Base-by-base conservation (phyloP, 2,888 invertebrate species). In the Abrostola triplasia region DNA sequence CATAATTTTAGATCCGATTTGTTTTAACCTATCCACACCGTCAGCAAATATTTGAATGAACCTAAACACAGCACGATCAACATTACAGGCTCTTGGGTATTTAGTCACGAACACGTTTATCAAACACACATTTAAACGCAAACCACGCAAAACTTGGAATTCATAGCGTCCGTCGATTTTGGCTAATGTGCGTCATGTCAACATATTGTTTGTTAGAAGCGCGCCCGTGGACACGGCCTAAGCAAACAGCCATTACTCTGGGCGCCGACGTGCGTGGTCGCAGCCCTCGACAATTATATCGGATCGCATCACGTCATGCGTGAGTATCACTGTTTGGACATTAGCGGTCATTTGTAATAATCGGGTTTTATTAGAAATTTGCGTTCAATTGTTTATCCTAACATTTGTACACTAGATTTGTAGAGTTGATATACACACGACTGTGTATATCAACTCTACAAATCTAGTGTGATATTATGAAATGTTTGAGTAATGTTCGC, bases 241-340 rank as follows among this genome's bases (percentile, higher is more conserved):
- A 91, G 87, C 89, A 90, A 92, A 92, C 91, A 92, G 74, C 84
- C 89, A 91, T 92, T 92, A 91, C 83, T 80, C 80, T 76, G 76
- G 79, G 79, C 79, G 77, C 78, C 73, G 67, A 54, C 71, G 70
- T 48, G 67, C 77, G 77, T 73, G 73, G 72, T 65, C 63, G 60
- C 65, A 65, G 70, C 68, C 67, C 62, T 55, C 59, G 64, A 73
- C 77, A 70, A 77, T 75, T 70, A 80, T 76, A 77, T 82, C 76
- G 73, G 66, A 74, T 66, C 67, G 67, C 71, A 79, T 74, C 66
- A 69, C 64, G 77, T 70, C 78, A 78, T 57, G 71, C 76, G 80
- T 77, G 64, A 58, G 67, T 75, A 77, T 80, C 80, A 69, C 73
- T 76, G 80, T 80, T 79, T 69, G 74, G 61, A 59, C 69, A 78